Conservation (phyloP, 2,888 invertebrate genomes). For the Glaucopsyche alexis region DNA sequence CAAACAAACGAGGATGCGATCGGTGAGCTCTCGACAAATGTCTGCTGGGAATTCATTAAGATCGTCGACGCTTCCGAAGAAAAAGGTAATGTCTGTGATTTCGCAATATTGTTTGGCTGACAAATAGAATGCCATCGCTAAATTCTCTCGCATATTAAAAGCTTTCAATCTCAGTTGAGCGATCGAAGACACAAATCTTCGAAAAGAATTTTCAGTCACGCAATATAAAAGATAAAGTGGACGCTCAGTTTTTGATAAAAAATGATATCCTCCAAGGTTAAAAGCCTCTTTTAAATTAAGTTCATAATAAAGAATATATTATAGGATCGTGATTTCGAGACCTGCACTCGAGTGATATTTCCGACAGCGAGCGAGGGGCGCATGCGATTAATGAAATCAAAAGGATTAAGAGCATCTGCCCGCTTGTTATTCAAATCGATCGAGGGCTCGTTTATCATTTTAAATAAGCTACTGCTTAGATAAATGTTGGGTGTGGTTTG, state of each 20-base stretch:
- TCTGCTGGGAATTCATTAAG: conserved; percentile 69
- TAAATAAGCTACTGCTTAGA: conserved; percentile 78
- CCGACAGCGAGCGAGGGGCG: conserved; percentile 75
- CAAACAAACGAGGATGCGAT: conserved; percentile 69
- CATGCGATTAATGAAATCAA: conserved; percentile 80
- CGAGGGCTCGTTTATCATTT: conserved; percentile 79
- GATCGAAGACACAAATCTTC: conserved; percentile 53
- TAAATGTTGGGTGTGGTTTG: conserved; percentile 74
- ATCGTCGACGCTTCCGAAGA: conserved; percentile 43
- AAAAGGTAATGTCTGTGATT: conserved; percentile 49
- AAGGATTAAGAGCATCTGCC: conserved; percentile 80
- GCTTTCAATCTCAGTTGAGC: conserved; percentile 35
- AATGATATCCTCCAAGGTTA: conserved; percentile 41
- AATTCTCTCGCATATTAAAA: conserved; percentile 43
- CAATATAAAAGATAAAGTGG: conserved; percentile 44
- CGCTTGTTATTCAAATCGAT: conserved; percentile 80
- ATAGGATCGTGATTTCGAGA: conserved; percentile 61
- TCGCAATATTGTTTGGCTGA: conserved; percentile 51
- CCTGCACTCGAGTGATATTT: conserved; percentile 76
- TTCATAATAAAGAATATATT: conserved; percentile 63
- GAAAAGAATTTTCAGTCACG: conserved; percentile 55
- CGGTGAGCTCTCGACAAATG: conserved; percentile 58
- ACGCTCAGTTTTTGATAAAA: conserved; percentile 40
- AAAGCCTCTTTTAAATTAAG: conserved; percentile 48
- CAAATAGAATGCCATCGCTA: conserved; percentile 48